phyloP scores from a whole-genome alignment of 1,140 invertebrate genomes.

The Cataglyphis hispanica region DNA sequence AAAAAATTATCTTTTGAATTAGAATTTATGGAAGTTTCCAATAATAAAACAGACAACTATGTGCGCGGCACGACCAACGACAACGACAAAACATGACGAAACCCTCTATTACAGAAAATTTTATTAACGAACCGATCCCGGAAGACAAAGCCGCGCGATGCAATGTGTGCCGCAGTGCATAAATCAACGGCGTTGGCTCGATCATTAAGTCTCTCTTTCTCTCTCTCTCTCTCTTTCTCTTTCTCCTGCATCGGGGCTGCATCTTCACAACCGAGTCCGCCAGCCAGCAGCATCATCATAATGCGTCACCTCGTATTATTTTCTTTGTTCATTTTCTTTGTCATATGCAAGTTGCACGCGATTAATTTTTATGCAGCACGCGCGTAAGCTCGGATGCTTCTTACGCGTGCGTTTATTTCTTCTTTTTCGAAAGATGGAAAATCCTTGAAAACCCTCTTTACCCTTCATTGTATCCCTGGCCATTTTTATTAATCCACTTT shows the following conservation, averaged over 20 bases:
- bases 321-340: slow-evolving; percentile 43
- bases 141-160: slow-evolving; percentile 76
- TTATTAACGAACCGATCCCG: slow-evolving; percentile 81
- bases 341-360: slow-evolving; percentile 8
- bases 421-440: neutral
- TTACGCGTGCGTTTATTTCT: slow-evolving; percentile 22
- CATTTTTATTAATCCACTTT: slow-evolving; percentile 25
- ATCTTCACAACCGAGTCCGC: neutral
- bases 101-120: slow-evolving; percentile 74
- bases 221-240: slow-evolving; percentile 47
- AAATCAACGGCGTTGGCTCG: slow-evolving; percentile 72
- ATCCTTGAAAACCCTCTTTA: neutral
- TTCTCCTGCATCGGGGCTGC: slow-evolving; percentile 27
- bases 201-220: slow-evolving; percentile 72
- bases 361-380: slow-evolving; percentile 40
- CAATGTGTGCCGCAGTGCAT: slow-evolving; percentile 71
- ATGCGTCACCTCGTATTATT: slow-evolving; percentile 46
- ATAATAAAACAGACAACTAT: slow-evolving; percentile 75
- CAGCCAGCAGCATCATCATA: slow-evolving; percentile 30
- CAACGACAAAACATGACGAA: slow-evolving; percentile 66
- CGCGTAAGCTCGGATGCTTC: slow-evolving; percentile 8
- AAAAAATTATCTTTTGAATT: slow-evolving; percentile 62
- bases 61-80: neutral
- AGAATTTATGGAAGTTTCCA: slow-evolving; percentile 76
- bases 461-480: neutral